These are phyloP conservation scores for Noctua janthe DNA, from an alignment of 2,888 invertebrate species.

Conservation along the genomic window DNA sequence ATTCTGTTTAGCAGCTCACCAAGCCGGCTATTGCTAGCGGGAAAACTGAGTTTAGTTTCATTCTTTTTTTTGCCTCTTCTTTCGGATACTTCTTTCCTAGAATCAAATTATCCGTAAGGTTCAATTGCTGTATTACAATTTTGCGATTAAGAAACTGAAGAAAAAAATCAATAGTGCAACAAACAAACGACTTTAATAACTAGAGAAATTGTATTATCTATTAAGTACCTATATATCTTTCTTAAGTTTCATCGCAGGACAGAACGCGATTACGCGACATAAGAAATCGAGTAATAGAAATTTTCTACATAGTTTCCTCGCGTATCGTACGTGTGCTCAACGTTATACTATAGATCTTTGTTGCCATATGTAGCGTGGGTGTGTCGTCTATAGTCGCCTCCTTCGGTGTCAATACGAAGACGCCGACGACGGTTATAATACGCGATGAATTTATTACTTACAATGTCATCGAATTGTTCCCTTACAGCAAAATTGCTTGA, in stretches of 20 bases:
- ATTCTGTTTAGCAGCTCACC: neutral
- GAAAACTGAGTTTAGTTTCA: neutral
- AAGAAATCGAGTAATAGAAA: neutral
- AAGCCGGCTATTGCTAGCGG: neutral
- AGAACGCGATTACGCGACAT: neutral
- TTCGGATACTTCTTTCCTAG: neutral
- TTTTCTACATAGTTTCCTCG: neutral
- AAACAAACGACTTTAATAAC: neutral
- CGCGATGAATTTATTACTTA: slow-evolving; percentile 11
- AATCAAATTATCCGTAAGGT: neutral
- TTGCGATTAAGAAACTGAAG: neutral
- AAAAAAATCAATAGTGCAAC: neutral
- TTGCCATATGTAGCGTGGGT: slow-evolving; percentile 50
- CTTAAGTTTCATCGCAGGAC: neutral
- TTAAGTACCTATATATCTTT: too few relatives aligned
- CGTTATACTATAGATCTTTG: slow-evolving; percentile 24
- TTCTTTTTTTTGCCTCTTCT: neutral
- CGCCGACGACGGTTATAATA: slow-evolving; percentile 10
- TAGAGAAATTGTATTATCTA: neutral
- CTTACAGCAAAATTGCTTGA: neutral
- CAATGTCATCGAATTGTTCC: neutral
- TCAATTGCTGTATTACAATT: neutral
- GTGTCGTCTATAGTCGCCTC: slow-evolving; percentile 55
- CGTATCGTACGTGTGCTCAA: slow-evolving; percentile 8
- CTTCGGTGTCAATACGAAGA: slow-evolving; percentile 32